Percentiles rank a stretch among this genome's conserved stretches.
phyloP scores from a whole-genome alignment of 2,888 invertebrate genomes.

The Macrostomum cliftonense region DNA sequence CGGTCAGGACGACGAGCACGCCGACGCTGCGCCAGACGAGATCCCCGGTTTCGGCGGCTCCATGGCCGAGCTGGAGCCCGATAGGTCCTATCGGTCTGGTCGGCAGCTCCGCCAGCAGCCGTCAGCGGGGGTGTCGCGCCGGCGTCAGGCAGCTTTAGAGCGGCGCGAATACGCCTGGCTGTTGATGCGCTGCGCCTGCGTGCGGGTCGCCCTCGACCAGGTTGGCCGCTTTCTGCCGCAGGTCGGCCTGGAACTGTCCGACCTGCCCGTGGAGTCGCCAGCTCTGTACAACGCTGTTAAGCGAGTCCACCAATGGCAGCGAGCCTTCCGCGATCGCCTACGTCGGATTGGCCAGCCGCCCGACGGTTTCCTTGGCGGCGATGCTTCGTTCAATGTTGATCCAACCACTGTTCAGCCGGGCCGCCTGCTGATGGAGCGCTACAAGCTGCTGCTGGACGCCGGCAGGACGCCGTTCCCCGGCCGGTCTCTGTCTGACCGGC shows the following conservation, averaged over 20 bases:
- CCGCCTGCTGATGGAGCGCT: not conserved
- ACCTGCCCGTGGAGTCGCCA: slow-evolving; percentile 79
- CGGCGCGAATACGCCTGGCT: slow-evolving; percentile 61
- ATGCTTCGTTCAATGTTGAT: no score
- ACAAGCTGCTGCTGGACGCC: slow-evolving; percentile 53
- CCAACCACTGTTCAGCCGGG: no score
- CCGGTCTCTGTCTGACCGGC: slow-evolving; percentile 51
- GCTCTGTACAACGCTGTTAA: slow-evolving; percentile 70
- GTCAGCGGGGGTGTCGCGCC: no score
- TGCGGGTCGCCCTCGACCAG: slow-evolving; percentile 62
- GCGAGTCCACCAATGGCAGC: slow-evolving; percentile 72
- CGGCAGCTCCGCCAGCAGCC: no score
- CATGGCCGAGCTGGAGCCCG: not conserved
- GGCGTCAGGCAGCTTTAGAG: no score
- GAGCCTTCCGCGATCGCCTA: slow-evolving; percentile 48
- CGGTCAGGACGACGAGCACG: slow-evolving; percentile 54
- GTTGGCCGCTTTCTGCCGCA: slow-evolving; percentile 67
- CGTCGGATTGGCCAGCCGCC: slow-evolving; percentile 55
- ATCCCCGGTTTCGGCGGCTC: not conserved
- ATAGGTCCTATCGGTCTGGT: no score
- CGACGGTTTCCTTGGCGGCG: slow-evolving; percentile 47
- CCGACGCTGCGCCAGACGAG: slow-evolving; percentile 12
- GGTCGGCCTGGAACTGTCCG: slow-evolving; percentile 45
- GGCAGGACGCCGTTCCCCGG: slow-evolving; percentile 52
- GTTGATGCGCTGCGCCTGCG: slow-evolving; percentile 67